Evolutionary conservation across 2,113 vertebrate genomes (phyloP), one percentile per base, ranked within the genome.

Genomic region (Gnathonemus longibarbis): DNA sequence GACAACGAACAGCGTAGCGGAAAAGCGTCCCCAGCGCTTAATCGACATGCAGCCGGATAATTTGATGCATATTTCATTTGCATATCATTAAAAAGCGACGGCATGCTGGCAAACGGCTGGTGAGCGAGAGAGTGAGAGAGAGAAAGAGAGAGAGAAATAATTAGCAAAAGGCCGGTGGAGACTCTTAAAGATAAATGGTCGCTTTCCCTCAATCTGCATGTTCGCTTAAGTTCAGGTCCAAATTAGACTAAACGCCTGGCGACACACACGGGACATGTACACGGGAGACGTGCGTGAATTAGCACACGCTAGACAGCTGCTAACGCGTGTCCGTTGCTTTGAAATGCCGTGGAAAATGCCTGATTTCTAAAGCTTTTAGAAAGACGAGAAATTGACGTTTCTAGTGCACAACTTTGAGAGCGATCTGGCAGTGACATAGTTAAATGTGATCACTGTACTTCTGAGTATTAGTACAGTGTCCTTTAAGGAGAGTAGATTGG

Each of bases 11-110:
- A 24, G 86, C 35, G 52, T 27, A 62, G 27, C 50, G 19, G 62
- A 31, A 35, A 42, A 52, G n/a, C 39, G n/a, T 97, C 96, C 96
- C 95, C 95, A 94, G 95, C 95, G 95, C 96, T 97, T 97, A 97
- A 97, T 97, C 97, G 97, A 97, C 95, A 95, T 96, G 96, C 96
- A 96, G 96, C 96, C 96, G 96, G 96, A 97, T 96, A 96, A 96
- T 96, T 97, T 97, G 97, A 96, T 96, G 97, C 96, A 96, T 96
- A 97, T 97, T 96, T 97, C 96, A 97, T 97, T 97, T 97, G 96
- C 97, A 97, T 97, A 96, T 96, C 96, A 97, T 97, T 98, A 97
- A 96, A 94, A 94, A 53, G 93, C 90, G 87, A 91, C 93, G 94
- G 94, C 88, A 88, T 45, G 53, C 83, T 90, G 80, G 80, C 62